Evolutionary conservation across 2,113 vertebrate species (phyloP), one percentile per base, ranked within the genome.

Genomic region (Sprattus sprattus): DNA sequence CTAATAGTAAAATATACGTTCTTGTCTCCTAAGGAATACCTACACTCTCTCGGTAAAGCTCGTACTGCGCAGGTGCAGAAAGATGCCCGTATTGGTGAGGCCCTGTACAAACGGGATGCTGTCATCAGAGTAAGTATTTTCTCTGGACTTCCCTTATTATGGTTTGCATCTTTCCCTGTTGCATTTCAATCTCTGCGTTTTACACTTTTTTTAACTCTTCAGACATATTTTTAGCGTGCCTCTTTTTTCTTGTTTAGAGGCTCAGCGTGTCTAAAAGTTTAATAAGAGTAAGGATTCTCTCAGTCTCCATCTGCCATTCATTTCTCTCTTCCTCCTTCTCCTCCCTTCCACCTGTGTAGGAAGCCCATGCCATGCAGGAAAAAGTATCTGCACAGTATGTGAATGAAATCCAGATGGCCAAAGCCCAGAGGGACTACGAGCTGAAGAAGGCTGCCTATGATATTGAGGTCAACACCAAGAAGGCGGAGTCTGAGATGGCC

Each of bases 331-430:
- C 25, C 9, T 1, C 11, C 0, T 32, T 83, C 13, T 9, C 45
- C 75, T 20, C 15, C 3, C 54, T 18, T 83, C 78, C 81, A 1
- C 18, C 1, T 86, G 84, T 86, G 46, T 87, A 98, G 97, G 97
- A 98, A 88, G 97, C 97, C 8, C 95, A 96, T 81, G 97, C 97
- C 0, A 95, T 96, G 93, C 97, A 98, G 89, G 95, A 96, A 88
- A 97, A 97, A 87, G 91, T 97, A 6, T 97, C 97, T 0, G 96
- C 97, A 64, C 97, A 97, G 90, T 97, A 96, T 87, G 90, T 96
- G 89, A 98, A 96, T 25, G 97, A 98, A 89, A 97, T 97, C 0
- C 95, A 97, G 87, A 97, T 98, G 96, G 97, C 97, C 3, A 97
- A 97, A 47, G 96, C 97, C 0, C 97, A 98, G 90, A 94, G 97